Conservation (phyloP, 1,140 invertebrate species). For the Ceratosolen fusciceps region DNA sequence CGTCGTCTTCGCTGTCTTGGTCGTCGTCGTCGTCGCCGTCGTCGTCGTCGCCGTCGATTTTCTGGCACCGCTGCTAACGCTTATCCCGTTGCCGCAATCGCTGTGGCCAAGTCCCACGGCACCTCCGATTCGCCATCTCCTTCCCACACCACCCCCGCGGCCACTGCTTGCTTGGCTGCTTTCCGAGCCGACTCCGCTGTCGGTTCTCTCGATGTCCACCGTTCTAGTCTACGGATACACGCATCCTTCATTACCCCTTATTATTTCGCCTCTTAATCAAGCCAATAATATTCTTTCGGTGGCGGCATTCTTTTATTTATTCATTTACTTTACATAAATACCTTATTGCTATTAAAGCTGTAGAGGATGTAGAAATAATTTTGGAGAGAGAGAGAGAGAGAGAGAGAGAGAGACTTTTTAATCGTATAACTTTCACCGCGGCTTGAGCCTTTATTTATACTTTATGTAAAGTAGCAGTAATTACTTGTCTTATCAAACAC, state of each 20-base stretch:
- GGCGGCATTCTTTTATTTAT: too few relatives aligned
- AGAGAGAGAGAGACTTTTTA: too few relatives aligned
- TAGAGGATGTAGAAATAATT: too few relatives aligned
- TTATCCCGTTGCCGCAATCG: background rate
- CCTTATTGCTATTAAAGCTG: background rate
- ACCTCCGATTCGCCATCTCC: conserved; percentile 65
- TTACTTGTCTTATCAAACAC: too few relatives aligned
- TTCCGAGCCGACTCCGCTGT: conserved; percentile 93
- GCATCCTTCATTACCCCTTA: too few relatives aligned
- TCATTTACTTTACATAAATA: too few relatives aligned
- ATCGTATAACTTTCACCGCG: too few relatives aligned
- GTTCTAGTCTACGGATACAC: conserved; percentile 59
- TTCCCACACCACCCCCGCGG: conserved; percentile 58
- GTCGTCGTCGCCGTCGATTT: background rate
- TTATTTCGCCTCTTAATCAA: too few relatives aligned
- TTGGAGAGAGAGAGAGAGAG: too few relatives aligned
- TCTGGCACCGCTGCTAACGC: background rate
- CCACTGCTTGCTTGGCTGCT: conserved; percentile 89
- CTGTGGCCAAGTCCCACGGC: conserved; percentile 49
- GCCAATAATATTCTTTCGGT: background rate
- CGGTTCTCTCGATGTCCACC: conserved; percentile 87
- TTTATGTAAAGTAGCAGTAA: too few relatives aligned
- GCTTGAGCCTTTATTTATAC: too few relatives aligned
- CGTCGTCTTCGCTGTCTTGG: background rate
- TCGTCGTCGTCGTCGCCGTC: background rate